Evolutionary conservation across 1,140 invertebrate species (phyloP).

Genomic region (Atta texana): DNA sequence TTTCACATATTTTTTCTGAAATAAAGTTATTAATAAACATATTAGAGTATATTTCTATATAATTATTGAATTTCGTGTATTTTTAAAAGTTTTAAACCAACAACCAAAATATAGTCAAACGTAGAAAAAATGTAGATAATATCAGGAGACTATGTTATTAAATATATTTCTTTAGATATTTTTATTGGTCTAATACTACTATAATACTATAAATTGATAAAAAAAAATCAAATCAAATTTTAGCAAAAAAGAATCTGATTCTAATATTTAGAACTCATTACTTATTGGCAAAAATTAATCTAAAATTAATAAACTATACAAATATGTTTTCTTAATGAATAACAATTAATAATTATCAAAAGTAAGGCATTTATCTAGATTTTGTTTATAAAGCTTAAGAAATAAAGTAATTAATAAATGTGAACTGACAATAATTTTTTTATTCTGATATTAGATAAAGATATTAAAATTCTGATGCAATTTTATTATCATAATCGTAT

Average conservation of each 20-base stretch:
- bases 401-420: background rate
- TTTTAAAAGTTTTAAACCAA: too few species aligned
- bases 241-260: background rate
- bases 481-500: slow-evolving; percentile 36
- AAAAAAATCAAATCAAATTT: background rate
- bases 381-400: background rate
- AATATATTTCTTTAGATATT: background rate
- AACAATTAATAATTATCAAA: too few species aligned
- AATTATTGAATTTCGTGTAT: too few species aligned
- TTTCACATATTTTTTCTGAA: too few species aligned
- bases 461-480: slow-evolving; percentile 7
- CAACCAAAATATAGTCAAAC: too few species aligned
- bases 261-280: background rate
- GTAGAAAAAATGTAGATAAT: too few species aligned
- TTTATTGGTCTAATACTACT: background rate
- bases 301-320: background rate
- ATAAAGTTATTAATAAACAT: too few species aligned
- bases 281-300: background rate
- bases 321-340: too few species aligned
- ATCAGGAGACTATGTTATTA: background rate
- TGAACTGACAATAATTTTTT: background rate
- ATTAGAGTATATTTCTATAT: too few species aligned
- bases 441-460: background rate
- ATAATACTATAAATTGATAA: background rate
- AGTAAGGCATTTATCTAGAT: background rate